Percentiles rank a stretch among this genome's conserved stretches.
Evolutionary conservation across 2,888 invertebrate genomes (phyloP).

Genomic region (Pogonocherus hispidulus): DNA sequence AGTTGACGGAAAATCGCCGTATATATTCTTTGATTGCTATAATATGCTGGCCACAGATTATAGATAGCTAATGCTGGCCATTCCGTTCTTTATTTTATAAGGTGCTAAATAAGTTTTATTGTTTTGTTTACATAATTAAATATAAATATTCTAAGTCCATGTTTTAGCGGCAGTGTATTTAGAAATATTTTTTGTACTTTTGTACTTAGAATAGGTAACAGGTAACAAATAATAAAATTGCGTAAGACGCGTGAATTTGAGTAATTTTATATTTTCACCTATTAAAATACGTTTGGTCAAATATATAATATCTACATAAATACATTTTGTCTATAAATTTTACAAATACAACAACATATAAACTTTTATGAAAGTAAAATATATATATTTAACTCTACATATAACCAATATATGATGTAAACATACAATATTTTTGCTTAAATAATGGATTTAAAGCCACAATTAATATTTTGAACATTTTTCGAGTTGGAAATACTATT

Average conservation of each 20-base stretch:
- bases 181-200: no score
- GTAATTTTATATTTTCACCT: conserved; percentile 45
- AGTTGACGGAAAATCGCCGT: no score
- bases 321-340: conserved; percentile 57
- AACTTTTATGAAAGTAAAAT: conserved; percentile 47
- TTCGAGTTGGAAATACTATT: not conserved
- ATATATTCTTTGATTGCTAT: no score
- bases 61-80: no score
- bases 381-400: conserved; percentile 34
- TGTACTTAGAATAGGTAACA: no score
- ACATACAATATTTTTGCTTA: conserved; percentile 45
- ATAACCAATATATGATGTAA: conserved; percentile 30
- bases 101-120: no score
- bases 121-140: no score
- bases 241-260: not conserved
- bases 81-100: no score
- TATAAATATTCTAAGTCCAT: no score
- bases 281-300: conserved; percentile 53
- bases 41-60: no score
- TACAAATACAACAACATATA: conserved; percentile 58
- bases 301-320: conserved; percentile 56
- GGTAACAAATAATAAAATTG: not conserved
- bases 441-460: conserved; percentile 44
- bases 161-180: no score
- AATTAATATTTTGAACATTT: conserved; percentile 35